phyloP scores from a whole-genome alignment of 1,140 invertebrate genomes.

The Chironomus striatipennis region DNA sequence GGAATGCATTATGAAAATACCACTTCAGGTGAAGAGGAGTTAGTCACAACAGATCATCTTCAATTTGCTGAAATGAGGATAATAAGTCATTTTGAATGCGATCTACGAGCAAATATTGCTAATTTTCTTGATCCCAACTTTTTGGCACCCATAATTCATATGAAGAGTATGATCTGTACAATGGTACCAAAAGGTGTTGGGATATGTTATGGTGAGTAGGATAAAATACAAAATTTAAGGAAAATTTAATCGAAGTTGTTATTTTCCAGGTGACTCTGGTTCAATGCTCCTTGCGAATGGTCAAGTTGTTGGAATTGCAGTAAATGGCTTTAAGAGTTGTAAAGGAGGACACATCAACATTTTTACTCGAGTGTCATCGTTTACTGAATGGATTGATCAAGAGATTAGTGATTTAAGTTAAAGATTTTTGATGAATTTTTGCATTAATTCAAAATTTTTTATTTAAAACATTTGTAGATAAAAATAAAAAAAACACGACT shows the following conservation, averaged over 20 bases:
- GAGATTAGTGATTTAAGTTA: no score
- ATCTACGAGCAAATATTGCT: not conserved
- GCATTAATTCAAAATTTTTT: no score
- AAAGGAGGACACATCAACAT: no score
- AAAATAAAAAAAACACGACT: no score
- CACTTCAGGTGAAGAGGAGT: not conserved
- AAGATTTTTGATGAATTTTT: no score
- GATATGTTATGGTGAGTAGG: not conserved
- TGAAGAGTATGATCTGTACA: not conserved
- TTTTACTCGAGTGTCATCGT: no score
- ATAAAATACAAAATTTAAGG: no score
- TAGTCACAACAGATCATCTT: not conserved
- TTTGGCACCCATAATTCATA: not conserved
- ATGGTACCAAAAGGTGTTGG: not conserved
- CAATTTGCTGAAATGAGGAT: not conserved
- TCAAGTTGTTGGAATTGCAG: not conserved
- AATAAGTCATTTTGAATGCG: not conserved
- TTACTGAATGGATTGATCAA: no score
- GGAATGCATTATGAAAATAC: not conserved
- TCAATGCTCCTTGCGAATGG: not conserved
- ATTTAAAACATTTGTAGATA: no score
- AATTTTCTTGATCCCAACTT: not conserved
- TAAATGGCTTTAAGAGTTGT: no score
- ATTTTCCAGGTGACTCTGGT: not conserved
- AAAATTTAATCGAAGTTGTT: no score